Percentiles rank a stretch among this genome's conserved stretches.
These are phyloP conservation scores for Paragorgia papillata DNA, from an alignment of 92 coral and sea anemone genomes.

Conservation along the genomic window DNA sequence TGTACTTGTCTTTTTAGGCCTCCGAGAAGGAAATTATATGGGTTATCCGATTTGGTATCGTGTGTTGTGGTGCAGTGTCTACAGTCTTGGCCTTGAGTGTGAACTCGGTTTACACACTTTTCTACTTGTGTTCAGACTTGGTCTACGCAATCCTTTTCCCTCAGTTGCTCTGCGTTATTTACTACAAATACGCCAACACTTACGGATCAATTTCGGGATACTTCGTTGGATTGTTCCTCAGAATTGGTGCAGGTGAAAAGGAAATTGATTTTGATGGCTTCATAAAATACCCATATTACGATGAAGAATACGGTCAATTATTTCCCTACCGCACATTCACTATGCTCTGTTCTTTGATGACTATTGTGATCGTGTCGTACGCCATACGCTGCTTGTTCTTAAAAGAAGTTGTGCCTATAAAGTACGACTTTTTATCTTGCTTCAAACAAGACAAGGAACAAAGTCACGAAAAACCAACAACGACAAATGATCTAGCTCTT, in stretches of 20 bases:
- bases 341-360: conserved; percentile 70
- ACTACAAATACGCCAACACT: conserved; percentile 71
- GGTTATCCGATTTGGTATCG: conserved; percentile 79
- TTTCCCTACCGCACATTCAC: conserved; percentile 91
- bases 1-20: conserved; percentile 61
- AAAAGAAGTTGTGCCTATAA: conserved; percentile 57
- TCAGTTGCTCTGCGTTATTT: conserved; percentile 82
- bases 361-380: conserved; percentile 74
- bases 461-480: too few relatives aligned
- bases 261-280: conserved; percentile 64
- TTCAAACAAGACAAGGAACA: conserved; percentile 37
- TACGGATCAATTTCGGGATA: conserved; percentile 81
- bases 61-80: conserved; percentile 80
- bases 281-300: conserved; percentile 79
- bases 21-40: conserved; percentile 79
- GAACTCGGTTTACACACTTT: conserved; percentile 78
- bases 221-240: conserved; percentile 74
- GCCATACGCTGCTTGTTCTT: conserved; percentile 63
- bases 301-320: conserved; percentile 67
- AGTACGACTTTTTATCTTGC: conserved; percentile 73
- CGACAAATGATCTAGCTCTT: too few relatives aligned
- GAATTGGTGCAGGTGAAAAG: conserved; percentile 78
- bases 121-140: conserved; percentile 81
- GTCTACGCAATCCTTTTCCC: conserved; percentile 95
- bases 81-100: conserved; percentile 86